Evolutionary conservation across 2,797 vertebrate species (phyloP), one percentile per base, ranked within the genome.

Genomic region (Melanotaenia boesemani): DNA sequence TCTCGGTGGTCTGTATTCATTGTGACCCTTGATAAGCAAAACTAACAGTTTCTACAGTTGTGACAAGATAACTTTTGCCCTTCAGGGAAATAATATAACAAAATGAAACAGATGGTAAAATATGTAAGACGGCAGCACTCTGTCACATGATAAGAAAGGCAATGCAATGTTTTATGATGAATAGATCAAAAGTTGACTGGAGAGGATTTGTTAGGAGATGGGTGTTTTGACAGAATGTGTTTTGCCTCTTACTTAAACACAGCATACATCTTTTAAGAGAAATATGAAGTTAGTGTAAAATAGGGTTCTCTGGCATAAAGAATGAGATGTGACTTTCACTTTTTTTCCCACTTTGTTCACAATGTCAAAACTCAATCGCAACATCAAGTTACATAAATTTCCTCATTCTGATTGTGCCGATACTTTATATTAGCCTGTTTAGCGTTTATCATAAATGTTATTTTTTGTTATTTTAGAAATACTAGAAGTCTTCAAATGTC

Each of bases 11-110:
- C 70, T 63, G 26, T 48, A 30, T 63, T 72, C 74, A 67, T 69
- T 58, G 62, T 44, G 56, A 58, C 57, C 74, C 70, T 56, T 62
- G 79, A 85, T 85, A 81, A 88, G 73, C 56, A 74, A 75, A 87
- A 77, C 69, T 37, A 77, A 82, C 71, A 67, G 60, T 60, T 28
- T 55, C 55, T 63, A 72, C 58, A 50, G 67, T 72, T 72, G 68
- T 69, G 74, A 83, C 67, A 75, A 61, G 77, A 71, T 61, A 74
- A 65, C 44, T 59, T 78, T 64, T 78, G 69, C 41, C 83, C 80
- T 73, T 84, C 63, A 20, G 78, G 72, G 76, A 81, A 62, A 84
- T 67, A 61, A 85, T 48, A 34, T 18, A 58, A 87, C 69, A 76
- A 67, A 82, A 81, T 67, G 48, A 57, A 77, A 85, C 74, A 76